A percentile compares a stretch with the other conserved stretches of the same genome.
phyloP scores from a whole-genome alignment of 1,140 invertebrate genomes.

The Dreissena rostriformis region DNA sequence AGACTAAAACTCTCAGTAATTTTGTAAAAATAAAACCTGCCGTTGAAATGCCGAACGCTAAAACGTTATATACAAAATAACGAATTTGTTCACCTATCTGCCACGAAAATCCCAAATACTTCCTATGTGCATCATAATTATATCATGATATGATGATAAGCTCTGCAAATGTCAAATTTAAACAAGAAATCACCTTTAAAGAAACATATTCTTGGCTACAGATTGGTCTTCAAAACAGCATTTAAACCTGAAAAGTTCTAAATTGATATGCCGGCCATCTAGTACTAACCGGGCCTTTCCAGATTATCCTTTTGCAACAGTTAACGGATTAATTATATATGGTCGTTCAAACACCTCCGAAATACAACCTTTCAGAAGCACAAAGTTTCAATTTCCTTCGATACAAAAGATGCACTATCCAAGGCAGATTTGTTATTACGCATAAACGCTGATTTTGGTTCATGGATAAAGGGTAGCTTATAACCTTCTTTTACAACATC shows the following conservation, averaged over 20 bases:
- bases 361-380: conserved; percentile 7
- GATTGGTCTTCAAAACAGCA: conserved; percentile 34
- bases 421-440: conserved; percentile 7
- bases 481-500: neutral
- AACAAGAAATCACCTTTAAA: conserved; percentile 20
- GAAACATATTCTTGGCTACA: conserved; percentile 22
- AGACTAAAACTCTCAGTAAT: too few relatives aligned
- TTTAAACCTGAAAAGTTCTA: conserved; percentile 22
- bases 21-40: too few relatives aligned
- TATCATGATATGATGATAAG: conserved; percentile 35
- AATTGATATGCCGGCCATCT: conserved; percentile 27
- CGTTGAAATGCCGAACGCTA: conserved; percentile 5
- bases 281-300: conserved; percentile 19
- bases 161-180: conserved; percentile 28
- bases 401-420: neutral
- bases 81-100: neutral
- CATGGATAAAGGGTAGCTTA: conserved; percentile 22
- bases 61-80: conserved; percentile 5
- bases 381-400: neutral
- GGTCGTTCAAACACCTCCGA: neutral
- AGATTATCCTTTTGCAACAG: neutral
- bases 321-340: conserved; percentile 30
- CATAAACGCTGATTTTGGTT: neutral
- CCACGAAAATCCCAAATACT: conserved; percentile 18
- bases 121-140: conserved; percentile 14